Evolutionary conservation across 2,888 invertebrate species (phyloP).

Genomic region (Mellilla xanthometata): DNA sequence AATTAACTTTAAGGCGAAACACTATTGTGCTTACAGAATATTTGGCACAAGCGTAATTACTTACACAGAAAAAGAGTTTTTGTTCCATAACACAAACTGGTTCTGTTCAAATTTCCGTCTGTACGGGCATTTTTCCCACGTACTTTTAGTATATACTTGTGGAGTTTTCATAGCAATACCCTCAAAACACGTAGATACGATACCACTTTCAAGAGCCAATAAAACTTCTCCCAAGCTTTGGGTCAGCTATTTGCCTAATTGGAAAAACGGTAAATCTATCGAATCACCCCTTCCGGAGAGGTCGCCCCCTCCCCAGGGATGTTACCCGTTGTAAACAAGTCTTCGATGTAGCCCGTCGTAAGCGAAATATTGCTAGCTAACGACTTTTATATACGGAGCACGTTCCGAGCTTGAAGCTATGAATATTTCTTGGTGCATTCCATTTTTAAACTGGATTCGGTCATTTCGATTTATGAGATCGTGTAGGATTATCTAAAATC

Average conservation of each 20-base stretch:
- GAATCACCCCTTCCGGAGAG: constrained; percentile 59
- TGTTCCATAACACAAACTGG: no score
- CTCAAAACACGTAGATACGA: no score
- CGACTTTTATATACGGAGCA: constrained; percentile 12
- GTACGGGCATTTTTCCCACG: no score
- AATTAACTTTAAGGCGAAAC: no score
- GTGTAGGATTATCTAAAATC: no score
- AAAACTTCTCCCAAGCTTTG: constrained; percentile 30
- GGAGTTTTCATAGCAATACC: no score
- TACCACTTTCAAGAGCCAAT: constrained; percentile 3
- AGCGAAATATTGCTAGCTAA: constrained; percentile 50
- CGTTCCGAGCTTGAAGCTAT: constrained; percentile 11
- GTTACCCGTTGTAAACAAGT: constrained; percentile 57
- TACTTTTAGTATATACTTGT: no score
- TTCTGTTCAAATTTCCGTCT: no score
- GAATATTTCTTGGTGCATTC: constrained; percentile 4
- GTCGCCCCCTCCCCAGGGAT: constrained; percentile 55
- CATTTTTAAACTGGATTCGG: constrained; percentile 4
- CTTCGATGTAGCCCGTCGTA: constrained; percentile 57
- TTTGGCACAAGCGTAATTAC: no score
- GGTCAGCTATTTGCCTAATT: constrained; percentile 54
- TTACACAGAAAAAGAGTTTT: no score
- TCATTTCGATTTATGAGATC: neutral
- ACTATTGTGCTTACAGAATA: no score
- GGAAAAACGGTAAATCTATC: constrained; percentile 54